Base-by-base conservation (phyloP, 2,797 vertebrate genomes). In the Geotrypetes seraphini region DNA sequence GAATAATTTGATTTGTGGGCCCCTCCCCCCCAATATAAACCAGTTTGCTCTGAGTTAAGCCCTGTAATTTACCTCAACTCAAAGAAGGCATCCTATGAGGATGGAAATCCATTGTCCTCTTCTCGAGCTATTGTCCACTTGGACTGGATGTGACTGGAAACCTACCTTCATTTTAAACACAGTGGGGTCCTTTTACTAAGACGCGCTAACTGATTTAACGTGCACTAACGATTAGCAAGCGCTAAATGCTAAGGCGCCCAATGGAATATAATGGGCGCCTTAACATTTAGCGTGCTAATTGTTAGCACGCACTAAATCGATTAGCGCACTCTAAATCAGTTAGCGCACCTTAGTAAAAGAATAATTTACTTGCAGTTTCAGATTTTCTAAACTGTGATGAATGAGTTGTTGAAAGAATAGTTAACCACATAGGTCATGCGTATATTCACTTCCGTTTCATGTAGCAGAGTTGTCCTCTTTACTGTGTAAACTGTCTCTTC, bases 371-470 rank as follows among this genome's bases (percentile, higher is more conserved):
- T 43, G 57, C 66, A n/a, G n/a, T n/a, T n/a, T n/a, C n/a, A n/a
- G n/a, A n/a, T 32, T 43, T 49, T 49, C 54, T 60, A 80, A 80
- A 76, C 74, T 81, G 73, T 79, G 74, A 80, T 76, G 53, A 62
- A 51, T 56, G 38, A 50, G 58, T 64, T 61, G 53, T 68, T 27
- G 2, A 43, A 33, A n/a, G n/a, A n/a, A n/a, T 56, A 62, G 59
- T 61, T 55, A 57, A 64, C 60, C 53, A 62, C 59, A 59, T 43
- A 47, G 61, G 70, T 63, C 63, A 66, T 66, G 55, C 63, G 58
- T 43, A 36, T 11, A 3, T 44, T 69, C 45, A 20, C 15, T 43
- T 60, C 46, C 41, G 29, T 36, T 46, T 41, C 49, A 29, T 42
- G 46, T 62, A 63, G 47, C 50, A 31, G 26, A 40, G 29, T 40